Conservation (phyloP, 64 coral and sea anemone genomes). For the Actinia equina region DNA sequence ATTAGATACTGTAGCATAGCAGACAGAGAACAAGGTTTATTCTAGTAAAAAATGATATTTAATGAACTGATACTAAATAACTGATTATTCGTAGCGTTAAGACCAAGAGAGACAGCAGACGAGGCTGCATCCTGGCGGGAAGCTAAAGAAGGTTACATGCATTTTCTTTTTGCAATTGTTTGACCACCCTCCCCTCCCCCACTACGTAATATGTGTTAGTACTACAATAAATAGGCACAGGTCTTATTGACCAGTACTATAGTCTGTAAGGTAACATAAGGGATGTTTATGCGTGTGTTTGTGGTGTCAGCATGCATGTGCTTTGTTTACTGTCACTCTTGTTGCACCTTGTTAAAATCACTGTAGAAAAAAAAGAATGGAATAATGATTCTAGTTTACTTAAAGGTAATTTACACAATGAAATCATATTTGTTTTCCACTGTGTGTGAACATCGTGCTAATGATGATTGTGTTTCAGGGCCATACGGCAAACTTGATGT, state of each 20-base stretch:
- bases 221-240: too few relatives aligned
- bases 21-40: neutral
- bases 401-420: neutral
- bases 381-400: neutral
- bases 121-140: conserved; percentile 92
- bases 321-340: conserved; percentile 11
- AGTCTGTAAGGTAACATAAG: neutral
- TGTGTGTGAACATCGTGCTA: neutral
- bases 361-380: too few relatives aligned
- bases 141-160: conserved; percentile 68
- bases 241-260: too few relatives aligned
- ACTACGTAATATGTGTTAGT: neutral
- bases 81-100: conserved; percentile 61
- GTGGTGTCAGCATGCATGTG: neutral
- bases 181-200: neutral
- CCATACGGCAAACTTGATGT: conserved; percentile 94
- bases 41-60: conserved; percentile 1
- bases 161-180: conserved; percentile 63
- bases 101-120: conserved; percentile 89
- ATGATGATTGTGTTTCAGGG: conserved; percentile 26
- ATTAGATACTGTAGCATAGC: too few relatives aligned
- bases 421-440: neutral
- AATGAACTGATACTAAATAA: neutral
- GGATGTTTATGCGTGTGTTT: neutral
- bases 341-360: neutral